A percentile compares a stretch with the other conserved stretches of the same genome.
Conservation (phyloP, 2,113 vertebrate species). For the zebrafish (Danio rerio) region GRCz12tu NC_133192.1:22421001-22421500, state of each 20-base stretch:
- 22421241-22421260: constrained; percentile 37
- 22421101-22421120: neutral
- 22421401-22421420: constrained; percentile 63
- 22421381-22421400: constrained; percentile 69
- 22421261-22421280: constrained; percentile 44
- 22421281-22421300: constrained; percentile 59
- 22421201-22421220: constrained; percentile 21
- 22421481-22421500: neutral
- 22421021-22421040: no score
- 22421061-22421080: neutral
- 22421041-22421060: neutral
- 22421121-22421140: neutral
- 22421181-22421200: constrained; percentile 10
- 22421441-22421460: constrained; percentile 13
- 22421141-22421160: neutral
- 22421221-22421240: constrained; percentile 32
- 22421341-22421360: constrained; percentile 71
- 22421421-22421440: constrained; percentile 19
- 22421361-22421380: constrained; percentile 68
- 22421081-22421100: neutral
- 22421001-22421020: no score
- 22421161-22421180: neutral
- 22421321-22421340: constrained; percentile 73
- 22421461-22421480: constrained; percentile 35
- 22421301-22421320: constrained; percentile 79